Evolutionary conservation across 2,797 vertebrate genomes (phyloP), one percentile per base, ranked within the genome.

Genomic region (Remorina albescens): DNA sequence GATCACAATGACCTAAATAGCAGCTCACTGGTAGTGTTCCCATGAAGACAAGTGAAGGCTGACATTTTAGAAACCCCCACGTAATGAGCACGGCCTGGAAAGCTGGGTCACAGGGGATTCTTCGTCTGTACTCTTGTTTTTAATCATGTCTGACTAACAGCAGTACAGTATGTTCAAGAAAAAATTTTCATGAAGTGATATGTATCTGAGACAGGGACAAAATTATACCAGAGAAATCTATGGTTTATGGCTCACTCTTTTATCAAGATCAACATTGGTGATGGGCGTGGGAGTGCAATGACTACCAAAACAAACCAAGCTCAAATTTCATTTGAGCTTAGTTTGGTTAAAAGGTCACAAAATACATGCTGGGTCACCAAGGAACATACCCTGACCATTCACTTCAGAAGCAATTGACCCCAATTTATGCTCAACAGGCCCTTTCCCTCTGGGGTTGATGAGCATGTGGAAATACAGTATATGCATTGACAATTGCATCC

Each of bases 111-210:
- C 26, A 37, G 10, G 44, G 21, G 19, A 56, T 9, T 39, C 15
- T 8, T 30, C 7, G 10, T 19, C 36, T 8, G 11, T 13, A 49
- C 16, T 28, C 2, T 5, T 26, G 23, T 16, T 28, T 41, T 30
- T 53, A 54, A 16, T 54, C n/a, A 34, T 16, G 32, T 42, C 39
- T 49, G 55, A 67, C 11, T 26, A 55, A 61, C 46, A 47, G 46
- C 5, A 23, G 4, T 2, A 23, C 10, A 47, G 46, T 11, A n/a
- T 21, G n/a, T n/a, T 57, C 36, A 42, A 15, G 3, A 58, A n/a
- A 5, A 30, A 65, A 30, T 19, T n/a, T n/a, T n/a, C n/a, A 50
- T 50, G 30, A 37, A 37, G 26, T 37, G 6, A 15, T 6, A 2
- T 13, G 11, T 15, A 39, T 25, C 7, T 54, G 36, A 16, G 9